These are phyloP conservation scores for Botia kubotai DNA, from an alignment of 2,797 vertebrate species.

Conservation along the genomic window DNA sequence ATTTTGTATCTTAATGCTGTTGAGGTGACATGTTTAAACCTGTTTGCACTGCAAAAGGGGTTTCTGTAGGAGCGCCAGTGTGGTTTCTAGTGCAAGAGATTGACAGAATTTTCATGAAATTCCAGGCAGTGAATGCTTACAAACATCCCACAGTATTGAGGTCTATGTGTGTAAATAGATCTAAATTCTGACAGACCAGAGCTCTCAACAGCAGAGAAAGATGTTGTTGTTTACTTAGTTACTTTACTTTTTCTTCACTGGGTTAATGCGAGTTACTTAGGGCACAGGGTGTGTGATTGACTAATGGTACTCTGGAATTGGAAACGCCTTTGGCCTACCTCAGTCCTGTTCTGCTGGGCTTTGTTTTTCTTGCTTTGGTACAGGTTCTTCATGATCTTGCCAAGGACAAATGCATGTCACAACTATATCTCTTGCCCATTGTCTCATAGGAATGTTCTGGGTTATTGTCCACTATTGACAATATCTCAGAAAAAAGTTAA, in stretches of 20 bases:
- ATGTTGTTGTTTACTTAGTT: neutral
- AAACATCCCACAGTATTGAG: neutral
- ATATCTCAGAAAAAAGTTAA: neutral
- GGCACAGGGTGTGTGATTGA: conserved; percentile 5
- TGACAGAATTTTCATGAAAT: conserved; percentile 4
- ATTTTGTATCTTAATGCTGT: neutral
- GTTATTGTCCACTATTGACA: neutral
- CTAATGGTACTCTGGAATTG: conserved; percentile 19
- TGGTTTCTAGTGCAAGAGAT: neutral
- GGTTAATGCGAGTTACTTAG: conserved; percentile 24
- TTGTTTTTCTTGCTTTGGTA: conserved; percentile 35
- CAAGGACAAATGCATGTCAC: conserved; percentile 14
- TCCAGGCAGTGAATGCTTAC: conserved; percentile 15
- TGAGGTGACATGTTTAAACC: neutral
- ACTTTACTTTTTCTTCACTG: neutral
- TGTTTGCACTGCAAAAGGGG: neutral
- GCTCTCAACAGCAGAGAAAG: neutral
- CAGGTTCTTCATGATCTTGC: conserved; percentile 7
- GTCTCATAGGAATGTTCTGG: neutral
- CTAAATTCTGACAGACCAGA: neutral
- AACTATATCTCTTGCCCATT: neutral
- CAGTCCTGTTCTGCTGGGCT: conserved; percentile 28
- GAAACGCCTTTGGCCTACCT: conserved; percentile 41
- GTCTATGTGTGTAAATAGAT: conserved; percentile 3
- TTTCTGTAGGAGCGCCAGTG: neutral